Percentiles rank a stretch among this genome's conserved stretches.
phyloP scores from a whole-genome alignment of 2,888 invertebrate genomes.

The Spilosoma lubricipeda region DNA sequence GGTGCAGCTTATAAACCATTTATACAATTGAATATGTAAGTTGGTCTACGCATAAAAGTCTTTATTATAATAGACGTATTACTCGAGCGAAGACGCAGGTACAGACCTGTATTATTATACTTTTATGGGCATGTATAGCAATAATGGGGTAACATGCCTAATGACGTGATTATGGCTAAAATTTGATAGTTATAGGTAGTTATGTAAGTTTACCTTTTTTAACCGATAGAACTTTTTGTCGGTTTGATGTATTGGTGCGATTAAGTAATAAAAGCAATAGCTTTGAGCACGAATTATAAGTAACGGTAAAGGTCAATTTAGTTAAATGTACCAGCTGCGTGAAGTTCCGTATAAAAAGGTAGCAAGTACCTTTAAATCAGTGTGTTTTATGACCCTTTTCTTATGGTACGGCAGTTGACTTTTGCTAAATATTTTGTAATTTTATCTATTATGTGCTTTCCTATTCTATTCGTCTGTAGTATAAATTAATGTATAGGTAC shows the following conservation, averaged over 20 bases:
- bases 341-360: conserved; percentile 22
- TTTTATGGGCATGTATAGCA: conserved; percentile 38
- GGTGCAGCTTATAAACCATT: neutral
- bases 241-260: conserved; percentile 68
- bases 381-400: conserved; percentile 10
- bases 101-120: conserved; percentile 25
- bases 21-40: neutral
- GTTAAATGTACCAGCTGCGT: conserved; percentile 34
- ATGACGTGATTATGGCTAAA: conserved; percentile 40
- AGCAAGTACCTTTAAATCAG: conserved; percentile 3
- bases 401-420: neutral
- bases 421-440: neutral
- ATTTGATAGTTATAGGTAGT: conserved; percentile 36
- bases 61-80: conserved; percentile 1
- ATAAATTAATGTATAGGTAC: neutral
- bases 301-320: conserved; percentile 76
- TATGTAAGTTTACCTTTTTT: conserved; percentile 48
- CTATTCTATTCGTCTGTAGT: too few relatives aligned
- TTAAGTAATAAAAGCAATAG: conserved; percentile 80
- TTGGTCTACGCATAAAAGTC: neutral
- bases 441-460: neutral
- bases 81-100: neutral
- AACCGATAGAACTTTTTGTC: conserved; percentile 56
- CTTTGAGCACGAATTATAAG: conserved; percentile 64
- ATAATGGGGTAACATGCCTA: conserved; percentile 39